phyloP scores from a whole-genome alignment of 2,113 vertebrate genomes.

The Leptodactylus fuscus region DNA sequence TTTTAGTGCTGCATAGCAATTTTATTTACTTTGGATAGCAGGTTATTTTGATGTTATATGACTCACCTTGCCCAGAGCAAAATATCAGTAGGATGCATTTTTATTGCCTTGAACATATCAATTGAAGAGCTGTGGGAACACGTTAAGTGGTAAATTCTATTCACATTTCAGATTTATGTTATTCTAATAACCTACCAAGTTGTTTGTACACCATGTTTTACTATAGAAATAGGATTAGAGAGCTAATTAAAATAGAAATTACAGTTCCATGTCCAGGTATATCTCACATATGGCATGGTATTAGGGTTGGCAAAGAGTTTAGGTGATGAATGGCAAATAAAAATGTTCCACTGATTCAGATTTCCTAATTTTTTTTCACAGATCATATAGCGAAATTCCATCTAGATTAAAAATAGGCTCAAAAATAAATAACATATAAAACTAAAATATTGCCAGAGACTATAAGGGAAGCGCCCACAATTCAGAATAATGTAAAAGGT shows the following conservation, averaged over 20 bases:
- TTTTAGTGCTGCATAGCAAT: conserved; percentile 54
- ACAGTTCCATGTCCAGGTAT: conserved; percentile 1
- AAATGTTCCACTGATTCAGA: not conserved
- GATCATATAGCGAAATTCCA: not conserved
- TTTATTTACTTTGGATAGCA: conserved; percentile 55
- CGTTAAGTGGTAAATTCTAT: conserved; percentile 45
- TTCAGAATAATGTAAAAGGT: not conserved
- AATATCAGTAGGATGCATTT: conserved; percentile 49
- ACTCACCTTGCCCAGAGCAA: conserved; percentile 51
- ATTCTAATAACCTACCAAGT: conserved; percentile 36
- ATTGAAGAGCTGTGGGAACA: conserved; percentile 43
- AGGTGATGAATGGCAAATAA: not conserved
- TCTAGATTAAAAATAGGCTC: not conserved
- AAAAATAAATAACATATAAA: not conserved
- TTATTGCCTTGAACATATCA: conserved; percentile 49
- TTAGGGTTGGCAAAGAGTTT: not conserved
- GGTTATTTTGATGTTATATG: conserved; percentile 56
- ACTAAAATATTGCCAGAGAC: too few species aligned
- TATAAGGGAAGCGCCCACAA: not conserved
- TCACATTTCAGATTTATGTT: conserved; percentile 38
- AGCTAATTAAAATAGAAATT: conserved; percentile 25
- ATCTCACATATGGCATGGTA: not conserved
- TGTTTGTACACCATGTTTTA: conserved; percentile 28
- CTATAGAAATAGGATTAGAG: conserved; percentile 21
- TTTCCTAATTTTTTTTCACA: not conserved